Evolutionary conservation across 2,113 vertebrate species (phyloP), one percentile per base, ranked within the genome.

Genomic region (Dicerorhinus sumatrensis): DNA sequence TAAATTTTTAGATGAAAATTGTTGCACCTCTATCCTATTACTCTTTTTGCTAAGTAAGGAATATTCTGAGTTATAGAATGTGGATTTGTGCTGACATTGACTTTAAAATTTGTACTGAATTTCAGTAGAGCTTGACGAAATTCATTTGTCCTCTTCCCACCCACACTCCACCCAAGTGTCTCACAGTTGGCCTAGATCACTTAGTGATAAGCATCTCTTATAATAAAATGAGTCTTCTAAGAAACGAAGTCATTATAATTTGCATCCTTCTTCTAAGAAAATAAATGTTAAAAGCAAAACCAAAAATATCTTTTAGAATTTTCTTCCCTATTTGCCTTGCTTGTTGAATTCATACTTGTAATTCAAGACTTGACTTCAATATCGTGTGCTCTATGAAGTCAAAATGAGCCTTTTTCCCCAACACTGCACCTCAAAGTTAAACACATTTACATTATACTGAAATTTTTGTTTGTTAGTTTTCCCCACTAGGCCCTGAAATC

Each of bases 21-120:
- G 18, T 84, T 92, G 42, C 10, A 36, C 21, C 29, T 96, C 88
- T 96, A 8, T 93, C 62, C 62, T 89, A 75, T 89, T 95, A 67
- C 10, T 96, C 72, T 97, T 97, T 97, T 95, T 96, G 92, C 95
- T 88, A 97, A 95, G 60, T 97, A 97, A 98, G 95, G 87, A 33
- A 93, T 97, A 96, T 96, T 95, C 27, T 96, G 80, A 97, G 76
- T 94, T 96, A 97, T 63, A 83, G 60, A 94, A 85, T 96, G 63
- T 69, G n/a, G 14, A 93, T 93, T 95, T 95, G 67, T 97, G 91
- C 80, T 97, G 88, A 97, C 67, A 58, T 51, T 56, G 82, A 83
- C 60, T 77, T 98, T 91, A 88, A 83, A 93, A 93, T 27, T 80
- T 97, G 1, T 62, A 70, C 12, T 56, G 56, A 76, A 89, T 91